Conservation (phyloP, 2,797 vertebrate genomes). For the Manis pentadactyla region DNA sequence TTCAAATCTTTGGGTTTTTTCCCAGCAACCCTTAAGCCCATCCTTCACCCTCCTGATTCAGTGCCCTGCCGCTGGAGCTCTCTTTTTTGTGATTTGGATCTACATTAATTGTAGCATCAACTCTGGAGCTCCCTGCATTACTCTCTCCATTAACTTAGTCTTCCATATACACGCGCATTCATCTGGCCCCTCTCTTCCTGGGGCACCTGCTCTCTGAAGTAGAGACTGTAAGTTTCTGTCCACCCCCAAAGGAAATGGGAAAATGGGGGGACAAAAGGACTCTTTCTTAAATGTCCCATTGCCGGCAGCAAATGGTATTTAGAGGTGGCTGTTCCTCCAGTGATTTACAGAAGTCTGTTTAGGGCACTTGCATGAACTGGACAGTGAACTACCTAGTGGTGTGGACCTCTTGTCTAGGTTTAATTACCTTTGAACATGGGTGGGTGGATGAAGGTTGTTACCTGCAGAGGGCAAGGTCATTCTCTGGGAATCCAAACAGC, state of each 20-base stretch:
- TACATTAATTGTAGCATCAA: neutral
- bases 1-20: neutral
- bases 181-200: neutral
- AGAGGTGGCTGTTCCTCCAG: neutral
- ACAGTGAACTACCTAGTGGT: no score
- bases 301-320: neutral
- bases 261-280: neutral
- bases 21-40: neutral
- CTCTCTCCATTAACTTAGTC: neutral
- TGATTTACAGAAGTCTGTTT: neutral
- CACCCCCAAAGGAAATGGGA: neutral
- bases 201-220: no score
- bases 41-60: no score
- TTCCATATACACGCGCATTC: accelerated
- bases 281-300: neutral
- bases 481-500: accelerated
- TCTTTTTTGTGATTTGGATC: no score
- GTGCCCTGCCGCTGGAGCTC: neutral
- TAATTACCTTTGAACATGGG: accelerated
- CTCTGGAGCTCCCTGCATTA: neutral
- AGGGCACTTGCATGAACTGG: no score
- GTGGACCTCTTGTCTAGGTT: neutral
- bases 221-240: accelerated
- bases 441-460: accelerated
- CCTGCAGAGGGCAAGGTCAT: accelerated